phyloP scores from a whole-genome alignment of 2,888 invertebrate species.

The Psylliodes chrysocephalus region DNA sequence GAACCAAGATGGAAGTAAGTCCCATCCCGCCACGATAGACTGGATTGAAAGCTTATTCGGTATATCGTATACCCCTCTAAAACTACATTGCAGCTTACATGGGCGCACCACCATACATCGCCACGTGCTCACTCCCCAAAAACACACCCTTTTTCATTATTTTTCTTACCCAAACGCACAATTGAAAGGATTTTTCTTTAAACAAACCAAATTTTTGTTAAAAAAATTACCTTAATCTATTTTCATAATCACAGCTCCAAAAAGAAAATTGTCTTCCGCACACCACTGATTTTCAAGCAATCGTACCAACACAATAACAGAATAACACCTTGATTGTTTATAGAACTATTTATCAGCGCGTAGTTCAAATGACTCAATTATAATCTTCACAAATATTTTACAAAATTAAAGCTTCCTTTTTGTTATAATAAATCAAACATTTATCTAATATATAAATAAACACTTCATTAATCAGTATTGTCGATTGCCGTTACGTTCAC shows the following conservation, averaged over 20 bases:
- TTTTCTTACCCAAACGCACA: neutral
- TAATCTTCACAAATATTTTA: too few relatives aligned
- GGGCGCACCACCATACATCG: slow-evolving; percentile 56
- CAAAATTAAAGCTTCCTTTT: too few relatives aligned
- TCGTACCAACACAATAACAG: slow-evolving; percentile 27
- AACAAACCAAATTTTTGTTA: neutral
- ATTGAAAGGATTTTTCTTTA: neutral
- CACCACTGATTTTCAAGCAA: slow-evolving; percentile 44
- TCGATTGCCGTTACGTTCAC: too few relatives aligned
- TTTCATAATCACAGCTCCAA: slow-evolving; percentile 12
- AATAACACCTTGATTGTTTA: slow-evolving; percentile 29
- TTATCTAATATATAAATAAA: too few relatives aligned
- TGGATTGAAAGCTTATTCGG: slow-evolving; percentile 64
- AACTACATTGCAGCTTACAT: slow-evolving; percentile 68
- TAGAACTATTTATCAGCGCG: slow-evolving; percentile 19
- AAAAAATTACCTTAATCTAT: slow-evolving; percentile 34
- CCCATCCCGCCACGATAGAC: slow-evolving; percentile 73
- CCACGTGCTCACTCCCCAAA: slow-evolving; percentile 38
- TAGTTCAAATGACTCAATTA: too few relatives aligned
- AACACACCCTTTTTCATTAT: neutral
- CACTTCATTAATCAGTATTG: too few relatives aligned
- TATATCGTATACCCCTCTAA: slow-evolving; percentile 68
- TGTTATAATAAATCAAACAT: too few relatives aligned
- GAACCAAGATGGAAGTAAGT: slow-evolving; percentile 82
- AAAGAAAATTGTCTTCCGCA: slow-evolving; percentile 28